Conservation (phyloP, 1,140 invertebrate species). For the Sinonovacula constricta region DNA sequence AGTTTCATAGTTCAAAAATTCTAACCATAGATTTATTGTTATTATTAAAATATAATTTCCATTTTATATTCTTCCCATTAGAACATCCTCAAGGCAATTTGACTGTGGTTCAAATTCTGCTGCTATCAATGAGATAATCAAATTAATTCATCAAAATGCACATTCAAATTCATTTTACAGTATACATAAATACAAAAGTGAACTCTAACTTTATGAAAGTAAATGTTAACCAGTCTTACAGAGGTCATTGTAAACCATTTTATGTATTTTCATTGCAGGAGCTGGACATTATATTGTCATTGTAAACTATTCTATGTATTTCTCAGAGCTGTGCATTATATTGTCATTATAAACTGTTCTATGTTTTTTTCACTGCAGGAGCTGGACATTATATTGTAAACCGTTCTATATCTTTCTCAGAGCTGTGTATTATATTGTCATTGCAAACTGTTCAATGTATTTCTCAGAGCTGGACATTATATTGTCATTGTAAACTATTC, state of each 20-base stretch:
- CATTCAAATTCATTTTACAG: not conserved
- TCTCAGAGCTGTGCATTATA: too few relatives aligned
- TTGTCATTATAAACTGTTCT: too few relatives aligned
- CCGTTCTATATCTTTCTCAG: too few relatives aligned
- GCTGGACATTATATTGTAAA: too few relatives aligned
- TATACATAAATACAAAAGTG: not conserved
- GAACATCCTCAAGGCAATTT: too few relatives aligned
- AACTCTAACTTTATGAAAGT: not conserved
- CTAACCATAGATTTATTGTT: not conserved
- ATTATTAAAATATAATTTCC: not conserved
- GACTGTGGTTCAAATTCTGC: not conserved
- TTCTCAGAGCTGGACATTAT: too few relatives aligned
- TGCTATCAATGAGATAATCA: not conserved
- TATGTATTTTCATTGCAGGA: slow-evolving; percentile 14
- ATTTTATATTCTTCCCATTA: too few relatives aligned
- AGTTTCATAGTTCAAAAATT: not conserved
- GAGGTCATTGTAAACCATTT: not conserved
- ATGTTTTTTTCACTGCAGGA: too few relatives aligned
- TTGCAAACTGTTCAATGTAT: too few relatives aligned
- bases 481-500: too few relatives aligned
- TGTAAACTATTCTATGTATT: too few relatives aligned
- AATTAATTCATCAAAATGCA: not conserved
- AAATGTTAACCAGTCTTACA: not conserved
- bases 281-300: slow-evolving; percentile 46
- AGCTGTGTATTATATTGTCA: too few relatives aligned